phyloP scores from a whole-genome alignment of 2,888 invertebrate species.

The Lysandra bellargus region DNA sequence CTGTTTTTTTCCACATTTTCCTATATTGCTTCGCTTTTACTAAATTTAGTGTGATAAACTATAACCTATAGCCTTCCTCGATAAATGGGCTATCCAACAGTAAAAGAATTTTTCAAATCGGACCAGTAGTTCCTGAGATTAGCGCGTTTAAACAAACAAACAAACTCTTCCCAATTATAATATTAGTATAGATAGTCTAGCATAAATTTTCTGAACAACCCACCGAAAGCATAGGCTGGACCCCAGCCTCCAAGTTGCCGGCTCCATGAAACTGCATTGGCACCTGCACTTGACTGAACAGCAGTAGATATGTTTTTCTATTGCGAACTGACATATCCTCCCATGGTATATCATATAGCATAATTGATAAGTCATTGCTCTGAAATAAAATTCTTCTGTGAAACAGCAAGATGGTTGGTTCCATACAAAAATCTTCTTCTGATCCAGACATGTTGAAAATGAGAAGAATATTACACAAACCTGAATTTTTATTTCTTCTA shows the following conservation, averaged over 20 bases:
- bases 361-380: slow-evolving; percentile 46
- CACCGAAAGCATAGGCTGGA: slow-evolving; percentile 48
- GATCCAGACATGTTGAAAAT: not conserved
- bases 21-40: too few relatives aligned
- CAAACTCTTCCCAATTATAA: too few relatives aligned
- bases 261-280: slow-evolving; percentile 45
- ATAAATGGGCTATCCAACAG: too few relatives aligned
- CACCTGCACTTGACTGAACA: slow-evolving; percentile 46
- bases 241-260: slow-evolving; percentile 47
- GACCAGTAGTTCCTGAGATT: too few relatives aligned
- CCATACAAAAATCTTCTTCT: not conserved
- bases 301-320: slow-evolving; percentile 44
- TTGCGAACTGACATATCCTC: slow-evolving; percentile 47
- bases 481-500: slow-evolving; percentile 46
- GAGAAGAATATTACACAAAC: slow-evolving; percentile 33
- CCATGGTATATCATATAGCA: slow-evolving; percentile 47
- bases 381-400: slow-evolving; percentile 33
- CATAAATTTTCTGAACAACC: slow-evolving; percentile 19
- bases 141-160: too few relatives aligned
- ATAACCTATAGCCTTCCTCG: too few relatives aligned
- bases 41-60: too few relatives aligned
- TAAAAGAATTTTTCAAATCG: too few relatives aligned
- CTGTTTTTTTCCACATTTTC: too few relatives aligned
- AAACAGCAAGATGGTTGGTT: too few relatives aligned
- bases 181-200: not conserved